Evolutionary conservation across 1,140 invertebrate species (phyloP).

Genomic region (Telenomus remus): DNA sequence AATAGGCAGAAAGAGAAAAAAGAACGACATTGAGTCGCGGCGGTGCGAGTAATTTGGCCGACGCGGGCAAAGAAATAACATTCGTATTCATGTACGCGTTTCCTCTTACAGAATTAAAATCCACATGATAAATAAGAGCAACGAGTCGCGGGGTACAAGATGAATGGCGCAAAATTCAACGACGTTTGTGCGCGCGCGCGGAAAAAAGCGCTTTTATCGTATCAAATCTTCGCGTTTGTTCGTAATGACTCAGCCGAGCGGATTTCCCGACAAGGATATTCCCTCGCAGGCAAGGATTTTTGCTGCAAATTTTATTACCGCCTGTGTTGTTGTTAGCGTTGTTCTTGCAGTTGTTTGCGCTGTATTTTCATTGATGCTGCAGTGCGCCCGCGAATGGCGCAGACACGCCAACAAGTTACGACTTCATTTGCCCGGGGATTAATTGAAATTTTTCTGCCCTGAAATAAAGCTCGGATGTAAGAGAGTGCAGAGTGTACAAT

Average conservation of each 20-base stretch:
- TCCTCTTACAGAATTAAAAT: slow-evolving; percentile 49
- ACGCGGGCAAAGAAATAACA: slow-evolving; percentile 32
- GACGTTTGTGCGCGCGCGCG: slow-evolving; percentile 18
- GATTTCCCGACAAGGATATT: slow-evolving; percentile 27
- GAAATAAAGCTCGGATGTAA: too few species aligned
- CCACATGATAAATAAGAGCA: slow-evolving; percentile 52
- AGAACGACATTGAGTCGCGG: slow-evolving; percentile 48
- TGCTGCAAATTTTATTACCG: slow-evolving; percentile 17
- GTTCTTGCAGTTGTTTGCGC: slow-evolving; percentile 1
- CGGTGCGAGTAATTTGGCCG: slow-evolving; percentile 39
- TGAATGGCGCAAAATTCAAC: slow-evolving; percentile 44
- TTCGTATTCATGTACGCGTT: slow-evolving; percentile 50
- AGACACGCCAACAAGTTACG: too few species aligned
- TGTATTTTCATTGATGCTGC: too few species aligned
- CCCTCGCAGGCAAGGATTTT: slow-evolving; percentile 26
- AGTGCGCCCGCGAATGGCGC: too few species aligned
- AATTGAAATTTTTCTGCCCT: too few species aligned
- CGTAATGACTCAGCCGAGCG: slow-evolving; percentile 17
- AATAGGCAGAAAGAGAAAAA: slow-evolving; percentile 8
- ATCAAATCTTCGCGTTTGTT: slow-evolving; percentile 46
- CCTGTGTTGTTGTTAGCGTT: background rate
- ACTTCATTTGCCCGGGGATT: too few species aligned
- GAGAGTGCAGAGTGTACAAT: too few species aligned
- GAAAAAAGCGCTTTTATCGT: slow-evolving; percentile 34
- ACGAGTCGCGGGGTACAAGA: slow-evolving; percentile 41